Conservation (phyloP, 2,797 vertebrate genomes). For the Danio jaintianensis region DNA sequence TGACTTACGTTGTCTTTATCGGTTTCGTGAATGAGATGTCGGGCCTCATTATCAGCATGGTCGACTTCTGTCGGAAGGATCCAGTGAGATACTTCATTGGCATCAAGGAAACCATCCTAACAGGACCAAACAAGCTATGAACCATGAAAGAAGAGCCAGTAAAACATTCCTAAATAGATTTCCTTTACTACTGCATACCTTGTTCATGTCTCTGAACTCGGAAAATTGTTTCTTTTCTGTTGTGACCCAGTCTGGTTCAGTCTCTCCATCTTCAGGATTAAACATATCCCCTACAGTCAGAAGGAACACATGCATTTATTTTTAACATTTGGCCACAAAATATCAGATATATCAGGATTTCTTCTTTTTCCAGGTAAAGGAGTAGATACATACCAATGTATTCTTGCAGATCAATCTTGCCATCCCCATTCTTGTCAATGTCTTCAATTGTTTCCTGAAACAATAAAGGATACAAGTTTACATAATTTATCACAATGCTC, state of each 20-base stretch:
- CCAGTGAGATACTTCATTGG: constrained; percentile 84
- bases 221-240: constrained; percentile 86
- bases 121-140: constrained; percentile 16
- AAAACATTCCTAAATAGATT: background rate
- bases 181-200: constrained; percentile 71
- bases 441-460: constrained; percentile 89
- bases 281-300: constrained; percentile 86
- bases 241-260: constrained; percentile 88
- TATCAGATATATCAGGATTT: background rate
- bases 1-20: constrained; percentile 83
- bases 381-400: constrained; percentile 82
- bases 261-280: constrained; percentile 71
- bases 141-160: background rate
- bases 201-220: constrained; percentile 86
- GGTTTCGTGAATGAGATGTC: constrained; percentile 86
- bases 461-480: background rate
- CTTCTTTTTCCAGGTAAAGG: background rate
- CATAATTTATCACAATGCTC: background rate
- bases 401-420: constrained; percentile 82
- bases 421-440: constrained; percentile 88
- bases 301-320: background rate
- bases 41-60: constrained; percentile 88
- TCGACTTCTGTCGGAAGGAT: constrained; percentile 86
- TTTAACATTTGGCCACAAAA: background rate
- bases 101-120: constrained; percentile 84